Evolutionary conservation across 2,888 invertebrate genomes (phyloP), one percentile per base, ranked within the genome.

Genomic region (Epinotia brunnichana): DNA sequence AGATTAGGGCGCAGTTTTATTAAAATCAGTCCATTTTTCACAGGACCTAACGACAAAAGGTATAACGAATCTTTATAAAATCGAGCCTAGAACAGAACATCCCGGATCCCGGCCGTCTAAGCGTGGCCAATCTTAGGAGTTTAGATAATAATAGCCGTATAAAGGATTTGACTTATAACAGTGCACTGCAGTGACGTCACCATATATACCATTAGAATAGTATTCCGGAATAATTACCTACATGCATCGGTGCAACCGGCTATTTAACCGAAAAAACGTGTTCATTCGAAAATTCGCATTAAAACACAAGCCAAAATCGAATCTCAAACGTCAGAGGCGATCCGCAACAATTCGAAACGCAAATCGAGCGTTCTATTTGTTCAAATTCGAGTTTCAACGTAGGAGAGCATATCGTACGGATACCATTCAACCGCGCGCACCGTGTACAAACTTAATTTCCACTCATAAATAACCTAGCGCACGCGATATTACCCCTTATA

Each of bases 351-450:
- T 84, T 82, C 81, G 80, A 77, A 81, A 83, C 82, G 83, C 87
- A 87, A 88, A 88, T 86, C 87, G 88, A 85, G 84, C 86, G 83
- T 87, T 86, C 83, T 86, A 87, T 90, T 88, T 88, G 87, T 88
- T 87, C 73, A 77, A 89, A 88, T 87, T 88, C 86, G 84, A 87
- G 85, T 86, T 86, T 87, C 88, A 82, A 85, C 83, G 86, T 88
- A 86, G 86, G 87, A 86, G 87, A 88, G 87, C 87, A 87, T 87
- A 87, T 85, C 87, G 87, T 83, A 85, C 87, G 85, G 86, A 87
- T 89, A 89, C 88, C 89, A 89, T 90, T 89, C 86, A 88, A 72
- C 76, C 75, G 79, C 79, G 77, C 82, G 79, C 82, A 84, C 79
- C n/a, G n/a, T n/a, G 81, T 77, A 80, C 79, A 81, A 83, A 77